Evolutionary conservation across 2,797 vertebrate genomes (phyloP).

Genomic region (Hoplostethus mediterraneus): DNA sequence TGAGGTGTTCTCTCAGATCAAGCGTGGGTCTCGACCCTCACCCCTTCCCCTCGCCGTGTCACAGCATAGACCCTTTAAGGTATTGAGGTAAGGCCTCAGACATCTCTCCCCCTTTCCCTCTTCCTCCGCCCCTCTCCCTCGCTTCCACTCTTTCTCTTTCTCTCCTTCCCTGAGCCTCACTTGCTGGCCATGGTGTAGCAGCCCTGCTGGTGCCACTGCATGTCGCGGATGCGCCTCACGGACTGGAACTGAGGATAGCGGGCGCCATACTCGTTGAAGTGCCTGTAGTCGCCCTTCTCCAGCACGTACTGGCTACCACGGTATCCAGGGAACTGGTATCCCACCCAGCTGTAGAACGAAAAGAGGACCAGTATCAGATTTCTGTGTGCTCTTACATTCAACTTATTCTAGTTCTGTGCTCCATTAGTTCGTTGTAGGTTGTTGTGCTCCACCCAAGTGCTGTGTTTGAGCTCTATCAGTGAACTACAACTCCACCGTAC

Average conservation of each 20-base stretch:
- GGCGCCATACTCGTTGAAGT: constrained; percentile 87
- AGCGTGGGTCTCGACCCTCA: constrained; percentile 60
- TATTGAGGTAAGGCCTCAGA: constrained; percentile 74
- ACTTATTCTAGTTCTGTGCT: neutral
- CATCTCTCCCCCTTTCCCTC: constrained; percentile 83
- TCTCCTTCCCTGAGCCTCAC: constrained; percentile 84
- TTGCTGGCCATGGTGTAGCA: constrained; percentile 89
- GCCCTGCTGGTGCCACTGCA: constrained; percentile 89
- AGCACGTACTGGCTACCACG: constrained; percentile 89
- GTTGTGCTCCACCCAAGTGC: neutral
- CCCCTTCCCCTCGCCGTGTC: constrained; percentile 52
- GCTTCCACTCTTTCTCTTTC: constrained; percentile 83
- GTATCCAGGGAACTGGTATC: constrained; percentile 89
- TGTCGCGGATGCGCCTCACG: constrained; percentile 88
- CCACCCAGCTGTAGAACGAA: constrained; percentile 81
- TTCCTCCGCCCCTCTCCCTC: constrained; percentile 83
- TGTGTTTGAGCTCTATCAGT: neutral
- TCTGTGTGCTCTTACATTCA: too few species aligned
- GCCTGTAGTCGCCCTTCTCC: constrained; percentile 89
- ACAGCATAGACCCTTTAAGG: constrained; percentile 52
- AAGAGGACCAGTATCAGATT: neutral
- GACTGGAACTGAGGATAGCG: constrained; percentile 87
- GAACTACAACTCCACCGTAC: neutral
- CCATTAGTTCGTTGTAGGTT: neutral
- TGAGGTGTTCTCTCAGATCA: constrained; percentile 54